These are phyloP conservation scores for Apocrypta bakeri DNA, from an alignment of 1,140 invertebrate genomes.

Conservation along the genomic window DNA sequence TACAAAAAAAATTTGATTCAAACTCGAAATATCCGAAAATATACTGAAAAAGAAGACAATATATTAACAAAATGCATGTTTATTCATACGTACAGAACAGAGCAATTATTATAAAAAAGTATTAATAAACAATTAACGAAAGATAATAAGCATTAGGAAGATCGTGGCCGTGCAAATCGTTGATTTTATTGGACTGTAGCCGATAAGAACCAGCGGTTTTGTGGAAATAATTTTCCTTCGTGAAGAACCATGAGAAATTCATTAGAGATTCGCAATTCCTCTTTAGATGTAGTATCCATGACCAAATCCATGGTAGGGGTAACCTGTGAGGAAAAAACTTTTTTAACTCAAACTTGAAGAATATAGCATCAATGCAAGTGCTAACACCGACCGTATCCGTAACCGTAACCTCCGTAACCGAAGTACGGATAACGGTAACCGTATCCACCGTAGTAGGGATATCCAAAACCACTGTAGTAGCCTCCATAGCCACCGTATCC, in stretches of 20 bases:
- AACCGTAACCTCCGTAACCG: conserved; percentile 53
- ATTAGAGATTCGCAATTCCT: background rate
- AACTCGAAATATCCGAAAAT: too few species aligned
- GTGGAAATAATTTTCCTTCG: conserved; percentile 15
- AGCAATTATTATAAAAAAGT: too few species aligned
- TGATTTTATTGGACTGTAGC: conserved; percentile 41
- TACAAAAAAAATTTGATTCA: too few species aligned
- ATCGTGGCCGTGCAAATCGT: background rate
- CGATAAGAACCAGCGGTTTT: conserved; percentile 26
- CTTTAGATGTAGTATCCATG: conserved; percentile 54
- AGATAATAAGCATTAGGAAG: conserved; percentile 17
- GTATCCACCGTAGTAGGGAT: conserved; percentile 46
- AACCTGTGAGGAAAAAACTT: conserved; percentile 54
- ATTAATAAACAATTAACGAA: background rate
- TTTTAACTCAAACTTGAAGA: background rate
- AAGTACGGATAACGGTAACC: conserved; percentile 47
- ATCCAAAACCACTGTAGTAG: conserved; percentile 43
- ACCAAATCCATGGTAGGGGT: conserved; percentile 59
- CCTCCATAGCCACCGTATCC: conserved; percentile 47
- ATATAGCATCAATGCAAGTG: too few species aligned
- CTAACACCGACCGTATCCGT: conserved; percentile 48
- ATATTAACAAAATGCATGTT: too few species aligned
- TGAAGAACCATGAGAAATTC: background rate
- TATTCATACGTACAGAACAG: too few species aligned
- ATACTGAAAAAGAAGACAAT: too few species aligned